These are phyloP conservation scores for Charadrius vociferus DNA, from an alignment of 2,113 vertebrate species.

Conservation along the genomic window DNA sequence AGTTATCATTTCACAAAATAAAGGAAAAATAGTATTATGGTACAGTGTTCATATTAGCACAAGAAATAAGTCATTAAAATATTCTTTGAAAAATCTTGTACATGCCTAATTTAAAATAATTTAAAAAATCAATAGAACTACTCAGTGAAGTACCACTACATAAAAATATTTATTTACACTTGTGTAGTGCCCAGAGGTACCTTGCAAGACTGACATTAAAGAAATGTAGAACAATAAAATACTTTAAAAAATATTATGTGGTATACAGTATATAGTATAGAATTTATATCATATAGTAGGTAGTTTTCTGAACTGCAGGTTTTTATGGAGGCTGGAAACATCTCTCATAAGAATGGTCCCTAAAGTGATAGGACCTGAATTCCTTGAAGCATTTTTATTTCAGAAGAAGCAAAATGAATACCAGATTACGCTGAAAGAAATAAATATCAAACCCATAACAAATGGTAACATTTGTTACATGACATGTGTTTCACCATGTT, in stretches of 20 bases:
- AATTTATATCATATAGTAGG: neutral
- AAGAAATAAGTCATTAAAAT: neutral
- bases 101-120: neutral
- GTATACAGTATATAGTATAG: neutral
- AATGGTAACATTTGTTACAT: neutral
- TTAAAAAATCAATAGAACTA: neutral
- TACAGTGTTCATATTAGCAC: neutral
- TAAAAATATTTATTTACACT: neutral
- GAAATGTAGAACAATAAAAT: neutral
- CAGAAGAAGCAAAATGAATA: neutral
- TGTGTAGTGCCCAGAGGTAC: neutral
- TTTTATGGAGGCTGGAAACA: neutral
- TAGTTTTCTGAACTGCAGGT: neutral
- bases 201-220: neutral
- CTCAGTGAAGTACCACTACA: neutral
- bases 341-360: neutral
- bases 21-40: neutral
- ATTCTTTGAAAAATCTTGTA: neutral
- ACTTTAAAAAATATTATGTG: accelerated
- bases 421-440: neutral
- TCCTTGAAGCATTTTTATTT: neutral
- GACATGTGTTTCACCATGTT: neutral
- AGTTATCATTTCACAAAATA: slow-evolving; percentile 26
- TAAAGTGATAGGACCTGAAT: neutral
- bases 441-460: neutral